Percentiles rank a stretch among this genome's conserved stretches.
phyloP scores from a whole-genome alignment of 2,888 invertebrate genomes.

The Stegophylla sp. region DNA sequence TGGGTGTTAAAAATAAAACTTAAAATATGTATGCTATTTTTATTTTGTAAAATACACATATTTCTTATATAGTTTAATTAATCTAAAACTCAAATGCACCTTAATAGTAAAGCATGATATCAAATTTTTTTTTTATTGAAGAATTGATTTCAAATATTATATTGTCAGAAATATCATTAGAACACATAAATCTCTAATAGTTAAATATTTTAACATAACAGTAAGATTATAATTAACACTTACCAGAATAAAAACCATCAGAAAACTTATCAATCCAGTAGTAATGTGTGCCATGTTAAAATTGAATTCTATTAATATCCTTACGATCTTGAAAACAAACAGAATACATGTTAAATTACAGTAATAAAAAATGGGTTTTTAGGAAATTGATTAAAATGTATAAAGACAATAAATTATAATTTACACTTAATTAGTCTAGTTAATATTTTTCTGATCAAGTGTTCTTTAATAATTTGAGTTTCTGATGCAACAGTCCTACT shows the following conservation, averaged over 20 bases:
- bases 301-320: conserved; percentile 45
- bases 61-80: too few relatives aligned
- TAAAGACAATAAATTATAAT: not conserved
- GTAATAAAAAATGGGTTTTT: too few relatives aligned
- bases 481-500: not conserved
- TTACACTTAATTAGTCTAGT: conserved; percentile 25
- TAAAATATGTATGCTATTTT: too few relatives aligned
- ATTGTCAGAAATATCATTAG: not conserved
- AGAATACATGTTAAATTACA: not conserved
- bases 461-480: not conserved
- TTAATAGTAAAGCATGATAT: too few relatives aligned
- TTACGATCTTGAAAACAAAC: conserved; percentile 26
- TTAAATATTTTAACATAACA: not conserved
- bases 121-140: too few relatives aligned
- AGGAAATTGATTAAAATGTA: not conserved
- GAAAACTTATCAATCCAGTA: conserved; percentile 34
- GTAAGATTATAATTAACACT: not conserved
- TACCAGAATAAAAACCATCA: conserved; percentile 43
- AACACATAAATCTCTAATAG: not conserved
- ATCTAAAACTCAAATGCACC: too few relatives aligned
- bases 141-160: too few relatives aligned
- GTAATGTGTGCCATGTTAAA: conserved; percentile 44
- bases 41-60: too few relatives aligned
- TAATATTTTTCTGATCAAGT: conserved; percentile 24
- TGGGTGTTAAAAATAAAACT: too few relatives aligned